Evolutionary conservation across 53 echinoderm and acorn worm species (phyloP), one percentile per base, ranked within the genome.

Genomic region (Apostichopus leukothele): DNA sequence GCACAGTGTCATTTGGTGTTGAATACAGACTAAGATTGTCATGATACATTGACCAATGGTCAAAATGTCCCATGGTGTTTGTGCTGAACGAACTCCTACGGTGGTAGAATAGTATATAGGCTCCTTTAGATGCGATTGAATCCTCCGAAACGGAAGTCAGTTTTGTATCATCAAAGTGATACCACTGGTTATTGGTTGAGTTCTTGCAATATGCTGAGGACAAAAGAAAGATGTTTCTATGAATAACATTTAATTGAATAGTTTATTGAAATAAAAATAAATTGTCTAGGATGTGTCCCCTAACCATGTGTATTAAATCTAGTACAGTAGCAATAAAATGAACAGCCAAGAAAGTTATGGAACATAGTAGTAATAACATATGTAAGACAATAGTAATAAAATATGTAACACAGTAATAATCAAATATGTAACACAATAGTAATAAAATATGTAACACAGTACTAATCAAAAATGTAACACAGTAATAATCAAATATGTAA

Each of bases 31-130:
- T 61, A 8, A 59, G 85, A 57, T 61, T n/a, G 4, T 84, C 85
- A 6, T 84, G 27, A 23, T 21, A 67, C 66, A 84, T 61, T 18
- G 50, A 84, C 85, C 85, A 84, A 22, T 67, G 68, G 85, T 67
- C 67, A 50, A 26, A 63, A 18, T 21, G 50, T 18, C 50, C 85
- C 16, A 22, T 12, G 0, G 50, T 27, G 5, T 50, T 19, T 12
- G 85, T 5, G 3, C 51, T 61, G 1, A 22, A 21, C 7, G 39
- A 61, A 66, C 19, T 60, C 67, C 99, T 87, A 9, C 94, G 92
- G 20, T 93, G 99, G 76, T 99, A 99, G 88, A 99, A 96, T n/a
- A 99, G 90, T 20, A 99, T 92, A 91, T 99, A 99, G 9, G 99
- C 99, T 25, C 67, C 88, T 76, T 89, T 92, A 61, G 90, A 93